phyloP scores from a whole-genome alignment of 2,888 invertebrate genomes.

The Endotricha flammealis region DNA sequence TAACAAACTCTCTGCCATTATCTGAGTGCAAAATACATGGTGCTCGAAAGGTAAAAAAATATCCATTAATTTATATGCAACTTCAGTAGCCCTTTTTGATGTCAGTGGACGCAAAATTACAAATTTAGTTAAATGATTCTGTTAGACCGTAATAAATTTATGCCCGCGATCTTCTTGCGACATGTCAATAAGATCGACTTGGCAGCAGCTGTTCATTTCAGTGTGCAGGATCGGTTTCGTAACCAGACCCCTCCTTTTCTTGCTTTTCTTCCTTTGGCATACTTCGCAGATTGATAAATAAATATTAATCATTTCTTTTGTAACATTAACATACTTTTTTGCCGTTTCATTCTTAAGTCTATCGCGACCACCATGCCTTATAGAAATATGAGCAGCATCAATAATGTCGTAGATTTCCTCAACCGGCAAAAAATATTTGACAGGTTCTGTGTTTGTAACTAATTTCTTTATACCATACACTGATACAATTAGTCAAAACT shows the following conservation, averaged over 20 bases:
- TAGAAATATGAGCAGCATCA: too few relatives aligned
- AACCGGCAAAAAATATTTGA: too few relatives aligned
- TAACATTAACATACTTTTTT: too few relatives aligned
- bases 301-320: too few relatives aligned
- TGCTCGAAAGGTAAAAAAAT: constrained; percentile 45
- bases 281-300: too few relatives aligned
- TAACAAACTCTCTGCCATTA: constrained; percentile 35
- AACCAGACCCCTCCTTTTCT: constrained; percentile 24
- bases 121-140: constrained; percentile 48
- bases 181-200: constrained; percentile 40
- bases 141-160: constrained; percentile 44
- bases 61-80: constrained; percentile 38
- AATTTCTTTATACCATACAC: too few relatives aligned
- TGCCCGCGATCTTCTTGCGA: constrained; percentile 28
- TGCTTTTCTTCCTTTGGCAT: constrained; percentile 10
- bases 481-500: too few relatives aligned
- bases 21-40: constrained; percentile 38
- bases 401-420: too few relatives aligned
- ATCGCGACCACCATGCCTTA: too few relatives aligned
- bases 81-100: constrained; percentile 35
- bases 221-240: constrained; percentile 22
- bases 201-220: constrained; percentile 31
- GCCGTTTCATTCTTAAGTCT: too few relatives aligned
- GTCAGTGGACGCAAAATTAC: constrained; percentile 34
- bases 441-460: too few relatives aligned